Evolutionary conservation across 2,113 vertebrate genomes (phyloP).

Genomic region (Gadus macrocephalus): DNA sequence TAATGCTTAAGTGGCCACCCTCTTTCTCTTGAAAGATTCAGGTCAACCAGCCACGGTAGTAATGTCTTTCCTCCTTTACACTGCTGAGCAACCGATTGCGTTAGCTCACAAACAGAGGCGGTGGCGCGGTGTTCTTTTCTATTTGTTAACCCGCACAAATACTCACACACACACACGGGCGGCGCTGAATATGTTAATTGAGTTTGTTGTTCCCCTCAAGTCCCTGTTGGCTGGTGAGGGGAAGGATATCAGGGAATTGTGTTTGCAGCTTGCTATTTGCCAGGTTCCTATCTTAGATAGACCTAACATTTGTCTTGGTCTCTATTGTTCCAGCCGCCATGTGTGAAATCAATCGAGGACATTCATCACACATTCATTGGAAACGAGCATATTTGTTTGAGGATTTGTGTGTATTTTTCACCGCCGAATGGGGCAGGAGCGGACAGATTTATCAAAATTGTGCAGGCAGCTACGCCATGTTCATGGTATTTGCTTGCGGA

Average conservation of each 20-base stretch:
- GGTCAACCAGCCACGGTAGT: background rate
- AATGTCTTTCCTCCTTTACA: too few relatives aligned
- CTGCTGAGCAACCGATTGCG: too few relatives aligned
- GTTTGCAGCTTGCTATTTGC: constrained; percentile 5
- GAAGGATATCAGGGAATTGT: too few relatives aligned
- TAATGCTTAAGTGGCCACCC: constrained; percentile 12
- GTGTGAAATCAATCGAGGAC: constrained; percentile 52
- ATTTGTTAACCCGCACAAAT: background rate
- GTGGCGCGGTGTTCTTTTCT: too few relatives aligned
- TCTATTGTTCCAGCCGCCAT: constrained; percentile 53
- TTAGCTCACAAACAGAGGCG: too few relatives aligned
- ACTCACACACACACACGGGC: constrained; percentile 2
- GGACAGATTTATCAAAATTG: constrained; percentile 52
- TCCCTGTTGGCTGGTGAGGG: background rate
- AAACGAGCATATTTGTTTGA: constrained; percentile 59
- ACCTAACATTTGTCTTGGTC: constrained; percentile 53
- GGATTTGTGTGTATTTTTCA: constrained; percentile 43
- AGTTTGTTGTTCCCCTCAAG: constrained; percentile 7
- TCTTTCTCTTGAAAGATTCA: background rate
- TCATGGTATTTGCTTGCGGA: constrained; percentile 43
- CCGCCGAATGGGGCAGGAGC: constrained; percentile 21
- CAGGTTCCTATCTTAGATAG: constrained; percentile 42
- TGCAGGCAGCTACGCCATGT: constrained; percentile 33
- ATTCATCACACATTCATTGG: constrained; percentile 57
- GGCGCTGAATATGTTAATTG: background rate